These are phyloP conservation scores for Lutjanus erythropterus DNA, from an alignment of 2,113 vertebrate genomes.

Conservation along the genomic window DNA sequence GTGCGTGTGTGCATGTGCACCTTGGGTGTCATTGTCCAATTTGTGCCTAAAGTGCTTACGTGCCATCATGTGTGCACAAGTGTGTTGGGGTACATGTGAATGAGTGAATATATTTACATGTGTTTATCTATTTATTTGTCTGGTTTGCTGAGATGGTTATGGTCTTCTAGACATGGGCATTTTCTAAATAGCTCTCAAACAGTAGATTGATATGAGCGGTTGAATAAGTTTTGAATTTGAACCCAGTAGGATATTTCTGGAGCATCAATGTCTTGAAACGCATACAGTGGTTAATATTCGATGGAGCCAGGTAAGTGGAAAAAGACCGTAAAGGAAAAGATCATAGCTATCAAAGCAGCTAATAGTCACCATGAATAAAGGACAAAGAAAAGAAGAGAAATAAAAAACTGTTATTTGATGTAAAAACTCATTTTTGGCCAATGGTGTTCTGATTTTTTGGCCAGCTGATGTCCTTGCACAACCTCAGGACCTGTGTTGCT, in stretches of 20 bases:
- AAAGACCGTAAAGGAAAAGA: not conserved
- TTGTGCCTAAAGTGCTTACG: slow-evolving; percentile 27
- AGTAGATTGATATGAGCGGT: slow-evolving; percentile 7
- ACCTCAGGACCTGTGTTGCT: not conserved
- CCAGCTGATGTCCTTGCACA: slow-evolving; percentile 4
- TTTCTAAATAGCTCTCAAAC: slow-evolving; percentile 27
- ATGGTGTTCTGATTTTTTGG: not conserved
- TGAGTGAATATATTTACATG: slow-evolving; percentile 31
- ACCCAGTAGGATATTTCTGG: not conserved
- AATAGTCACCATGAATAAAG: not conserved
- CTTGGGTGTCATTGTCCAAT: slow-evolving; percentile 22
- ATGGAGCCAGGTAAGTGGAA: not conserved
- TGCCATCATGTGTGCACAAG: slow-evolving; percentile 14
- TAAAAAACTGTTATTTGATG: not conserved
- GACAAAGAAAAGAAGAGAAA: not conserved
- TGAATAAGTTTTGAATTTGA: slow-evolving; percentile 1
- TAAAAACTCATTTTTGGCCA: not conserved
- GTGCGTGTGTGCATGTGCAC: slow-evolving; percentile 4
- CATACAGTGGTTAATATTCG: not conserved
- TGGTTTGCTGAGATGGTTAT: slow-evolving; percentile 18
- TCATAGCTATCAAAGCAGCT: not conserved
- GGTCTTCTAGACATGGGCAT: not conserved
- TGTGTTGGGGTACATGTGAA: slow-evolving; percentile 2
- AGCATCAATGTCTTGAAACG: not conserved
- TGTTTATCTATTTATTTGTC: slow-evolving; percentile 19